phyloP scores from a whole-genome alignment of 2,888 invertebrate genomes.

The Tridacna crocea region DNA sequence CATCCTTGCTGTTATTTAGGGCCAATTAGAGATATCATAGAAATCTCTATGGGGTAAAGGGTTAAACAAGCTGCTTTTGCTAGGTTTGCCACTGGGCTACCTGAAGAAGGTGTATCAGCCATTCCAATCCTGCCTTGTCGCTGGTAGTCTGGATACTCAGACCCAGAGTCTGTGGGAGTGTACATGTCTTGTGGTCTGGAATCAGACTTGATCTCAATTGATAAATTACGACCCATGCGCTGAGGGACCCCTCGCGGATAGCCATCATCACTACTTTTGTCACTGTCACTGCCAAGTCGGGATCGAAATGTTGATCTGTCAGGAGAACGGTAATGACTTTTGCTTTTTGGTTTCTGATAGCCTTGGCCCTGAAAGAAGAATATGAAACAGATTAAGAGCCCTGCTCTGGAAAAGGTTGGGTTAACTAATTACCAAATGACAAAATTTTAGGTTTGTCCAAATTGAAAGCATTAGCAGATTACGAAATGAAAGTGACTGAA shows the following conservation, averaged over 20 bases:
- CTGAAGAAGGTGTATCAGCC: slow-evolving; percentile 64
- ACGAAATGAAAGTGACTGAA: too few relatives aligned
- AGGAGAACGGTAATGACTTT: slow-evolving; percentile 45
- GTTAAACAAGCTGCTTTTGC: not conserved
- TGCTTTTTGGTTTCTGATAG: slow-evolving; percentile 52
- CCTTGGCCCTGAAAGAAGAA: slow-evolving; percentile 52
- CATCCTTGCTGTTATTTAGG: too few relatives aligned
- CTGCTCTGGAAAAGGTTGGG: too few relatives aligned
- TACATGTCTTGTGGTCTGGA: slow-evolving; percentile 34
- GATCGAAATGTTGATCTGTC: slow-evolving; percentile 64
- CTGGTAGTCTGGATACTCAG: slow-evolving; percentile 51
- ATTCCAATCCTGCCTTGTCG: slow-evolving; percentile 53
- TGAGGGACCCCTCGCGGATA: slow-evolving; percentile 10
- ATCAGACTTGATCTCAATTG: slow-evolving; percentile 49
- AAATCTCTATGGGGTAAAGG: not conserved
- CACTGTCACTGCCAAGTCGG: slow-evolving; percentile 54
- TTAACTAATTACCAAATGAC: too few relatives aligned
- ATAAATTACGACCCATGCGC: slow-evolving; percentile 52
- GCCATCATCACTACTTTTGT: slow-evolving; percentile 43
- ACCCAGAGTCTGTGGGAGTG: slow-evolving; percentile 65
- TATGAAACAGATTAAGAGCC: not conserved
- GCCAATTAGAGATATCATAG: too few relatives aligned
- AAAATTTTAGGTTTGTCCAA: too few relatives aligned
- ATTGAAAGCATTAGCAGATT: too few relatives aligned
- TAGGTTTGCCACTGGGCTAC: not conserved